Evolutionary conservation across 2,113 vertebrate genomes (phyloP).

Genomic region (Salminus brasiliensis): DNA sequence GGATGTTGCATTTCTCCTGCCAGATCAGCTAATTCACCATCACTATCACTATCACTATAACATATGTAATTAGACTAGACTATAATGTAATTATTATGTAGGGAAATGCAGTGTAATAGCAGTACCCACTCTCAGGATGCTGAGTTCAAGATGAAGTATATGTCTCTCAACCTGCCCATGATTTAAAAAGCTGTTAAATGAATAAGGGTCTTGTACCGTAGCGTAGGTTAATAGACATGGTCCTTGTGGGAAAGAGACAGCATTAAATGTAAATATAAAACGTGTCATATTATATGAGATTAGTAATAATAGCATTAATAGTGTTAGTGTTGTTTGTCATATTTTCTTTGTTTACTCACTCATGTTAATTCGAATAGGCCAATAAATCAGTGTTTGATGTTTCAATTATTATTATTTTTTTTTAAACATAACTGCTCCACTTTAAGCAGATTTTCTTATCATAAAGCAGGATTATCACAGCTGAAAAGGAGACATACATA

Average conservation of each 20-base stretch:
- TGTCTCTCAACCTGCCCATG: neutral
- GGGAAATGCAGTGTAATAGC: too few species aligned
- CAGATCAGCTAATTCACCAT: neutral
- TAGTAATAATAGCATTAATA: neutral
- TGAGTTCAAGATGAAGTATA: too few species aligned
- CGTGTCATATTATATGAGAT: neutral
- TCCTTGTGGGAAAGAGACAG: too few species aligned
- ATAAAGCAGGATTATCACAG: slow-evolving; percentile 18
- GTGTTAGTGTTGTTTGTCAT: neutral
- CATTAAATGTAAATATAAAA: too few species aligned
- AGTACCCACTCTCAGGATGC: neutral
- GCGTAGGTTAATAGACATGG: neutral
- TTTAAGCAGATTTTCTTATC: slow-evolving; percentile 24
- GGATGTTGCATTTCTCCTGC: neutral
- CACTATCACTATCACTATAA: too few species aligned
- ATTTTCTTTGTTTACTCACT: too few species aligned
- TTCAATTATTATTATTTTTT: neutral
- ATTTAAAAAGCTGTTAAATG: neutral
- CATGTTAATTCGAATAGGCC: neutral
- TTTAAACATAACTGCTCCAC: slow-evolving; percentile 8
- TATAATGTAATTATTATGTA: too few species aligned
- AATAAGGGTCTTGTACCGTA: neutral
- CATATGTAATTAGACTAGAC: too few species aligned
- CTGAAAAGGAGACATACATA: neutral
- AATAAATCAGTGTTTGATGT: slow-evolving; percentile 37